Percentiles rank a stretch among this genome's conserved stretches.
These are phyloP conservation scores for Polypterus bichir DNA, from an alignment of 2,113 vertebrate genomes.

Conservation along the genomic window DNA sequence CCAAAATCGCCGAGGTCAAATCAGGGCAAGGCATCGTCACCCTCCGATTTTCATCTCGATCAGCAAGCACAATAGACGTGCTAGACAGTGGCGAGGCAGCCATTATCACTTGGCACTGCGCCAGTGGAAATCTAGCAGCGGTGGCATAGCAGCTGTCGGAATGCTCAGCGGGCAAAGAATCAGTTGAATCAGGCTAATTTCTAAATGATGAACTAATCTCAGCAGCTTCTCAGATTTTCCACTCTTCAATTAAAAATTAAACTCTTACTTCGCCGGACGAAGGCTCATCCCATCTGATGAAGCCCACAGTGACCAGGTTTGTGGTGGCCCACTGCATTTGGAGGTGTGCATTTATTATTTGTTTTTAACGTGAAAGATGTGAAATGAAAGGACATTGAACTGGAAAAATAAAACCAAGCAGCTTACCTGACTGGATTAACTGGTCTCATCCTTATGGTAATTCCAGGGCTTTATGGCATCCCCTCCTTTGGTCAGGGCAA, in stretches of 20 bases:
- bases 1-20: no score
- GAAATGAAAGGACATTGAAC: slow-evolving; percentile 30
- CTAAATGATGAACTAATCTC: slow-evolving; percentile 3
- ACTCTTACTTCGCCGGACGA: background rate
- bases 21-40: no score
- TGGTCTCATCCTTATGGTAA: no score
- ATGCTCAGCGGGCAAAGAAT: background rate
- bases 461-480: no score
- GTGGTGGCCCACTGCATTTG: background rate
- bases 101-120: no score
- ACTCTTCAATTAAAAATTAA: slow-evolving; percentile 1
- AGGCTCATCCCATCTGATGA: background rate
- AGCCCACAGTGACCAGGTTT: background rate
- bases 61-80: no score
- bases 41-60: no score
- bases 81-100: no score
- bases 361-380: slow-evolving; percentile 31
- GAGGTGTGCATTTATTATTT: slow-evolving; percentile 10
- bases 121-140: background rate
- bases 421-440: no score
- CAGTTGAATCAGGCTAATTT: background rate
- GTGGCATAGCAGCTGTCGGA: background rate
- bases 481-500: no score
- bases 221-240: background rate
- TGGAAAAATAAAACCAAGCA: slow-evolving; percentile 2